A percentile compares a stretch with the other conserved stretches of the same genome.
phyloP scores from a whole-genome alignment of 2,797 vertebrate genomes.

The Labeo calbasu region DNA sequence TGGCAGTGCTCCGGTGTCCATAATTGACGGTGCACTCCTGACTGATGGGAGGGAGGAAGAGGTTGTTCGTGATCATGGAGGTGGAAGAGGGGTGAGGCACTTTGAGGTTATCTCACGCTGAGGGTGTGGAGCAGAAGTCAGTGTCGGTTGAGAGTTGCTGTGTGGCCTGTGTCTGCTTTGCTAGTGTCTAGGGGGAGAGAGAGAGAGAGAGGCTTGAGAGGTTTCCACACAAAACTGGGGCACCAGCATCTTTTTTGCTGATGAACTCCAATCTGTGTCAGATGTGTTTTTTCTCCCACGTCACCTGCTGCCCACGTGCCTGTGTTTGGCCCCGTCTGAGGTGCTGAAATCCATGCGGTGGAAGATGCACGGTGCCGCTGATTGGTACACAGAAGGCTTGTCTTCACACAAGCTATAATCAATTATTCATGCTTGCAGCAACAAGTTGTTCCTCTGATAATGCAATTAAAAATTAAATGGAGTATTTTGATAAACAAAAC shows the following conservation, averaged over 20 bases:
- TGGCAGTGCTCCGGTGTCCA: background rate
- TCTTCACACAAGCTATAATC: constrained; percentile 13
- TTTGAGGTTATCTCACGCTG: constrained; percentile 18
- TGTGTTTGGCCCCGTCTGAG: constrained; percentile 4
- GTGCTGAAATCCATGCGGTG: background rate
- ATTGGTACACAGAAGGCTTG: constrained; percentile 17
- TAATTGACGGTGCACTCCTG: constrained; percentile 24
- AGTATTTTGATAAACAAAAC: constrained; percentile 22
- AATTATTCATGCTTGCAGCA: constrained; percentile 23
- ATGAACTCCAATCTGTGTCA: constrained; percentile 42
- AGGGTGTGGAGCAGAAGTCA: constrained; percentile 8
- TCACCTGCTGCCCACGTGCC: constrained; percentile 27
- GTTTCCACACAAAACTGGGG: constrained; percentile 40
- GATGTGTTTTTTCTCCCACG: constrained; percentile 15
- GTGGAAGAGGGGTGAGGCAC: constrained; percentile 7
- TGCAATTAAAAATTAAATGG: constrained; percentile 9
- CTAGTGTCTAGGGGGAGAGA: constrained; percentile 23
- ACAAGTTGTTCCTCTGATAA: constrained; percentile 13
- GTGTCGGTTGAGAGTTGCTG: constrained; percentile 5
- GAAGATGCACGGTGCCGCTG: background rate
- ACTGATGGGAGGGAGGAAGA: background rate
- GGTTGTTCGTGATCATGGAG: constrained; percentile 3
- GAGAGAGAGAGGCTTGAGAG: constrained; percentile 10
- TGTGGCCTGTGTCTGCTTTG: constrained; percentile 25
- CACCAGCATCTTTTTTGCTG: constrained; percentile 48